phyloP scores from a whole-genome alignment of 2,888 invertebrate species.

The Perithous albicinctus region DNA sequence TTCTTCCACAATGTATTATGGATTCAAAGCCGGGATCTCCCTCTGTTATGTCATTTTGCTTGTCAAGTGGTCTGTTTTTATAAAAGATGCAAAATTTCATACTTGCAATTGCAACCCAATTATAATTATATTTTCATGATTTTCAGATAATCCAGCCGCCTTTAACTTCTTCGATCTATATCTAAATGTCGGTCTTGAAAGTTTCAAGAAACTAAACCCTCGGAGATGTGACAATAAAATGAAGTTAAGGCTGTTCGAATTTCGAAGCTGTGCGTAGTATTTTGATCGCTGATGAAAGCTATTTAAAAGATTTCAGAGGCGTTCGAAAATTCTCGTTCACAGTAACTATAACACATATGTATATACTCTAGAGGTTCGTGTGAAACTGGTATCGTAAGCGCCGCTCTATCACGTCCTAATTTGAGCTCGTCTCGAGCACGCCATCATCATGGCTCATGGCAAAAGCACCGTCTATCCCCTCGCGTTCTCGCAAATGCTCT shows the following conservation, averaged over 20 bases:
- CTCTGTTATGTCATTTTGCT: no score
- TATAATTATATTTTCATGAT: no score
- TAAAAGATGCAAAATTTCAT: no score
- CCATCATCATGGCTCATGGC: conserved; percentile 43
- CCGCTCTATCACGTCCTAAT: conserved; percentile 58
- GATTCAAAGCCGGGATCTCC: no score
- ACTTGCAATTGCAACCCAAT: no score
- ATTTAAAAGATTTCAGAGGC: neutral
- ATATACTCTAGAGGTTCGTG: conserved; percentile 31
- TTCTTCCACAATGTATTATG: no score
- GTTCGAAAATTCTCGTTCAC: conserved; percentile 25
- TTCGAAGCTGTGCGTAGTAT: conserved; percentile 16
- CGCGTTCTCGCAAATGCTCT: conserved; percentile 58
- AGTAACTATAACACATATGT: neutral
- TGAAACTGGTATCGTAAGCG: conserved; percentile 37
- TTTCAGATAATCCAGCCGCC: no score
- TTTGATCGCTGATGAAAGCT: conserved; percentile 55
- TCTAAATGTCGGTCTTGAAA: neutral
- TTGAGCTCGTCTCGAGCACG: conserved; percentile 43
- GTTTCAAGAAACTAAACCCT: neutral
- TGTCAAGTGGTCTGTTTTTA: no score
- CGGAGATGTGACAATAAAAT: neutral
- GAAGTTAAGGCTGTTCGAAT: conserved; percentile 21
- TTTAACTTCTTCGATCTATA: no score
- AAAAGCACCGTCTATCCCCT: conserved; percentile 44